Evolutionary conservation across 2,797 vertebrate genomes (phyloP), one percentile per base, ranked within the genome.

Genomic region (Schizothorax lantsangensis): DNA sequence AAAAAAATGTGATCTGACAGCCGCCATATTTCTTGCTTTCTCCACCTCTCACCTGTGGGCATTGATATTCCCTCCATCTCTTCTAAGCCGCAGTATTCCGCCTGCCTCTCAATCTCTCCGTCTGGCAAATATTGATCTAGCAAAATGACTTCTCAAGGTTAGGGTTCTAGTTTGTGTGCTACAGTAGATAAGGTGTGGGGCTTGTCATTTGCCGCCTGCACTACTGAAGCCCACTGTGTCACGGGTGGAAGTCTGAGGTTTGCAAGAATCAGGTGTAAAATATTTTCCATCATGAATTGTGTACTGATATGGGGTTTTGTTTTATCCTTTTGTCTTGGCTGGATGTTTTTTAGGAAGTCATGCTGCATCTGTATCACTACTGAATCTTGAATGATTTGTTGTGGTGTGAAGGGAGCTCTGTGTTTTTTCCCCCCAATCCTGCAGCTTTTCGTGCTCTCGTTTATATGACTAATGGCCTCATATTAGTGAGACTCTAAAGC

Each of bases 71-170:
- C 54, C 40, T 59, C 84, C 83, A 68, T 75, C 86, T 83, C 87
- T 88, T 81, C 84, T 54, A 49, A 73, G 52, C 74, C 52, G 33
- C 47, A 68, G 71, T 66, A 64, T 81, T 86, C 79, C 74, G 66
- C 72, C 52, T 77, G 84, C 79, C 77, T 86, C 84, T 81, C 86
- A 84, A 85, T 85, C 66, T 89, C 66, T 77, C 52, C n/a, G 15
- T 62, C 74, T 81, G 87, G 26, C 54, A 87, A 90, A 88, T 71
- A 90, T 72, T 15, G 81, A 92, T 91, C 89, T 85, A 84, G 74
- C 88, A 88, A 93, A 86, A 92, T 89, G 88, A 81, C 85, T 92
- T 91, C 87, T 81, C 88, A 89, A 86, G 91, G 90, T 89, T 75
- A 7, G 64, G 0, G 1, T 77, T 89, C 30, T 68, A 84, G 88